phyloP scores from a whole-genome alignment of 2,797 vertebrate species.

The Spheniscus humboldti region DNA sequence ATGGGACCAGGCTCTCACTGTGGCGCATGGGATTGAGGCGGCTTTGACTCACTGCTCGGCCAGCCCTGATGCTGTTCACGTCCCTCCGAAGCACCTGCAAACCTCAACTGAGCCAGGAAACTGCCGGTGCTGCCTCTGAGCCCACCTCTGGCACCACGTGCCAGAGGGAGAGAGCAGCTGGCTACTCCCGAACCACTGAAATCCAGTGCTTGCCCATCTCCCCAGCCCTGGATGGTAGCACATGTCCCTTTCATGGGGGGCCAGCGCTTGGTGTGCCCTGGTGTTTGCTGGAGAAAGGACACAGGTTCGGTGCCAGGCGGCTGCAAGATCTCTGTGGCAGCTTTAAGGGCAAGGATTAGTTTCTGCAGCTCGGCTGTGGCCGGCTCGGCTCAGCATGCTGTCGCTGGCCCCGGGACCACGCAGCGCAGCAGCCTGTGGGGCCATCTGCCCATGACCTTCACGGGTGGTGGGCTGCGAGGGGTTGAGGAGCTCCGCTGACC shows the following conservation, averaged over 20 bases:
- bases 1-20: not conserved
- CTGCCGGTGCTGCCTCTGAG: rapidly evolving
- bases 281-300: not conserved
- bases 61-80: not conserved
- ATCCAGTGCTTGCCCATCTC: not conserved
- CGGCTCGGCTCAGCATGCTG: not conserved
- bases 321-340: rapidly evolving
- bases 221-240: not conserved
- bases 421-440: not conserved
- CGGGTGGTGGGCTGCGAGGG: not conserved
- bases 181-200: not conserved
- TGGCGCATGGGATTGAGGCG: not conserved
- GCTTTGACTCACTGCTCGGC: conserved; percentile 43
- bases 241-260: rapidly evolving
- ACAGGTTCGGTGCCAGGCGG: rapidly evolving
- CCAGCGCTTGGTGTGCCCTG: rapidly evolving
- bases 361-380: rapidly evolving
- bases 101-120: not conserved
- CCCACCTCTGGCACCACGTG: not conserved
- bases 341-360: not conserved
- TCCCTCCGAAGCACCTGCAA: not conserved
- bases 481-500: not conserved
- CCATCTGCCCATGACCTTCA: rapidly evolving
- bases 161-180: rapidly evolving
- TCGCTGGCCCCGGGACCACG: rapidly evolving